Percentiles rank a stretch among this genome's conserved stretches.
Evolutionary conservation across 1,140 invertebrate genomes (phyloP).

Genomic region (Cydia amplana): DNA sequence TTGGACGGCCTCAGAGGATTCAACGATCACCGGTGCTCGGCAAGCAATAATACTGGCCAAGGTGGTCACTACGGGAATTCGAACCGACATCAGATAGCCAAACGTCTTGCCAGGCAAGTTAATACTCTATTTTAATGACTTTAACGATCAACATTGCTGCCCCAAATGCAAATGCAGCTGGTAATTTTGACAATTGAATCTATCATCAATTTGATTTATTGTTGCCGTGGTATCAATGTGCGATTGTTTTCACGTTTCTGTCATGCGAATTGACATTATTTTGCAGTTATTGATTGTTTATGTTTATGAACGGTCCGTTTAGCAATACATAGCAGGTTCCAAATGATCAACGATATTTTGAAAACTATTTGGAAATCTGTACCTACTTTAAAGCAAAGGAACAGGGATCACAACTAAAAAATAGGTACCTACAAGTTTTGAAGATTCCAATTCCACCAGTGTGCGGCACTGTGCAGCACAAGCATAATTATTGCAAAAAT

Average conservation of each 20-base stretch:
- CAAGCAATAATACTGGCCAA: not conserved
- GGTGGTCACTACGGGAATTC: constrained; percentile 11
- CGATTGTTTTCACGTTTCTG: constrained; percentile 26
- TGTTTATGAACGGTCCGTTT: not conserved
- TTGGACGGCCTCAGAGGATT: no score
- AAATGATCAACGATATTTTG: not conserved
- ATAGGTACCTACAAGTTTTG: no score
- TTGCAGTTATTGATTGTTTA: constrained; percentile 20
- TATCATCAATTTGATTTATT: constrained; percentile 24
- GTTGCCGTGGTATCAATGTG: constrained; percentile 3
- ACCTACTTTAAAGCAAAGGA: no score
- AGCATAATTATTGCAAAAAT: no score
- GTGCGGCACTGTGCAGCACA: no score
- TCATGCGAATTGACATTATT: constrained; percentile 26
- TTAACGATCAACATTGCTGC: not conserved
- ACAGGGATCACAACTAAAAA: no score
- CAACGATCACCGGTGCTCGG: not conserved
- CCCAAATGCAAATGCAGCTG: not conserved
- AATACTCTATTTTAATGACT: not conserved
- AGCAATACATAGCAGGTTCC: not conserved
- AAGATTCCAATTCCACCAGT: no score
- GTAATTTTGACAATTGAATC: constrained; percentile 25
- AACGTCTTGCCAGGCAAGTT: not conserved
- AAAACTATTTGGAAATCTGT: not conserved
- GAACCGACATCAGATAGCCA: constrained; percentile 1